A percentile compares a stretch with the other conserved stretches of the same genome.
These are phyloP conservation scores for Mormoops blainvillei DNA, from an alignment of 2,113 vertebrate genomes.

Conservation along the genomic window DNA sequence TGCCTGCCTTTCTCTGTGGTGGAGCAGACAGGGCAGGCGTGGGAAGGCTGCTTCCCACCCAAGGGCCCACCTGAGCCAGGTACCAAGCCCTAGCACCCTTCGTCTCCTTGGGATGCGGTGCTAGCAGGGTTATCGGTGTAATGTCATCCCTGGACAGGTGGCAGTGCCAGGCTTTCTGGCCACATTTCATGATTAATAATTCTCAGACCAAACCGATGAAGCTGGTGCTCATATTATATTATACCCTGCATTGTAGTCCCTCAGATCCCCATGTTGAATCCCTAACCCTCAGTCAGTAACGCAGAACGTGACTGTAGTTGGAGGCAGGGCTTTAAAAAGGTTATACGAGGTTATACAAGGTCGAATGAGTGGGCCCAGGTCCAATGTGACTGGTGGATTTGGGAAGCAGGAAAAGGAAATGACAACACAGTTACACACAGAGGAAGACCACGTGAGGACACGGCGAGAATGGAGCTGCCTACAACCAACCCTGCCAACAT, in stretches of 20 bases:
- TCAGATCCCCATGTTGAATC: background rate
- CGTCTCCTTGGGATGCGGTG: accelerated
- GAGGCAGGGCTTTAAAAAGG: background rate
- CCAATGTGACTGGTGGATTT: background rate
- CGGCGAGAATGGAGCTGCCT: accelerated
- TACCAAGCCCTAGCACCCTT: background rate
- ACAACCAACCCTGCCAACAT: accelerated
- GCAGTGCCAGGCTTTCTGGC: background rate
- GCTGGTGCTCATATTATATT: accelerated
- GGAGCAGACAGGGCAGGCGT: background rate
- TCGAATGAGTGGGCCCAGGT: background rate
- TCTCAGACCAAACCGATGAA: background rate
- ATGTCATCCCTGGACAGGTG: accelerated
- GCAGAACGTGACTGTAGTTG: background rate
- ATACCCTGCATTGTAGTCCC: accelerated
- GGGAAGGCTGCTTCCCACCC: accelerated
- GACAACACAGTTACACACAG: background rate
- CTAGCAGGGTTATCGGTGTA: accelerated
- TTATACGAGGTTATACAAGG: background rate
- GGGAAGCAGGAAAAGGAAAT: background rate
- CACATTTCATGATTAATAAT: background rate
- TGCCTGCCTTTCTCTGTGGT: background rate
- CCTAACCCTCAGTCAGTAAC: accelerated
- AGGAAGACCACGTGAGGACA: background rate
- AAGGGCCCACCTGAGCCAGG: background rate